phyloP scores from a whole-genome alignment of 2,888 invertebrate genomes.

The Lacanobia oleracea region DNA sequence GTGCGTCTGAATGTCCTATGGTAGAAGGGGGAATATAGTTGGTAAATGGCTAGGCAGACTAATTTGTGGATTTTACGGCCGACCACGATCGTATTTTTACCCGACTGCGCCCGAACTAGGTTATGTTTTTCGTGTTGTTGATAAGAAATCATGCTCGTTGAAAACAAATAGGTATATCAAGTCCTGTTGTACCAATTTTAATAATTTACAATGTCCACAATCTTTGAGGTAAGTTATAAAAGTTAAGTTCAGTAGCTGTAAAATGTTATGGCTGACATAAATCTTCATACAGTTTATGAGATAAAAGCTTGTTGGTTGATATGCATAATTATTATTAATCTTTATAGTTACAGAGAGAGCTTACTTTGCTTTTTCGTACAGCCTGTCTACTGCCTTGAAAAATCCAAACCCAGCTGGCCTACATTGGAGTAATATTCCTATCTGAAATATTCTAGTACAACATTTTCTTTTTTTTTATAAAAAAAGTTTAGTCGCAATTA shows the following conservation, averaged over 20 bases:
- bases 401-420: too few species aligned
- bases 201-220: slow-evolving; percentile 7
- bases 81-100: too few species aligned
- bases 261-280: slow-evolving; percentile 6
- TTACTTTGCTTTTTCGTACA: not conserved
- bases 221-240: slow-evolving; percentile 2
- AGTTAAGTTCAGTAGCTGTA: slow-evolving; percentile 7
- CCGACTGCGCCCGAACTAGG: too few species aligned
- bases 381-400: not conserved
- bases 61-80: too few species aligned
- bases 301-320: not conserved
- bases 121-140: not conserved
- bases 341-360: not conserved
- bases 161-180: not conserved
- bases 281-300: slow-evolving; percentile 10
- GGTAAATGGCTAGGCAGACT: too few species aligned
- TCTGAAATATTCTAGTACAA: too few species aligned
- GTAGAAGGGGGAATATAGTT: too few species aligned
- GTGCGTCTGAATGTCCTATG: too few species aligned
- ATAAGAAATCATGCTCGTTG: not conserved
- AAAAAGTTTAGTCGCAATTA: too few species aligned
- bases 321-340: not conserved
- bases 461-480: too few species aligned
- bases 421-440: too few species aligned
- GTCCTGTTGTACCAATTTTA: not conserved